Evolutionary conservation across 2,888 invertebrate genomes (phyloP).

Genomic region (Subacronicta megacephala): DNA sequence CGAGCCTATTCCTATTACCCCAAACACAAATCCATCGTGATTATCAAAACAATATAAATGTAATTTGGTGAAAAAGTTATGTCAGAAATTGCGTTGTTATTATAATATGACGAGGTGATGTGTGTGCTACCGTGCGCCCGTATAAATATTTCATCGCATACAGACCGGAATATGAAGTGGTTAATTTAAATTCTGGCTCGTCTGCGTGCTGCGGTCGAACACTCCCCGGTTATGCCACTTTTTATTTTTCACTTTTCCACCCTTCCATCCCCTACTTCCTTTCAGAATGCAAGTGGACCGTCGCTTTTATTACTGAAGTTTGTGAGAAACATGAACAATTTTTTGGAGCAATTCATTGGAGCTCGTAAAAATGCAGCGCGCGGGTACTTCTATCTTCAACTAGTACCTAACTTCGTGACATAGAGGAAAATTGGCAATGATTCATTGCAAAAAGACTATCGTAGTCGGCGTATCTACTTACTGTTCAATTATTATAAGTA

Average conservation of each 20-base stretch:
- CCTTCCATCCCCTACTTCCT: slow-evolving; percentile 47
- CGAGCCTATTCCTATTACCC: too few relatives aligned
- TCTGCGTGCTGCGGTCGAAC: slow-evolving; percentile 64
- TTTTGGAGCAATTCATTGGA: slow-evolving; percentile 52
- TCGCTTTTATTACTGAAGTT: slow-evolving; percentile 64
- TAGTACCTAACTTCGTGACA: slow-evolving; percentile 35
- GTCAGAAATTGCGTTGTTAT: slow-evolving; percentile 61
- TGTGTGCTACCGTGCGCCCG: slow-evolving; percentile 64
- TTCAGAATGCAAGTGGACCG: slow-evolving; percentile 64
- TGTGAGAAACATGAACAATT: slow-evolving; percentile 59
- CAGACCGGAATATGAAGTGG: slow-evolving; percentile 80
- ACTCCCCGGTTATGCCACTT: slow-evolving; percentile 61
- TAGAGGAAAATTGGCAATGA: slow-evolving; percentile 43
- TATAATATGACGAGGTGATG: slow-evolving; percentile 62
- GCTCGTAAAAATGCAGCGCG: slow-evolving; percentile 50
- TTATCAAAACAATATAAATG: slow-evolving; percentile 34
- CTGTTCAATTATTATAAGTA: too few relatives aligned
- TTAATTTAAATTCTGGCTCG: slow-evolving; percentile 83
- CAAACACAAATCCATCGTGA: too few relatives aligned
- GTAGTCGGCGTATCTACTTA: slow-evolving; percentile 2
- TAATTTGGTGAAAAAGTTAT: slow-evolving; percentile 54
- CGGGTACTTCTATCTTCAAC: slow-evolving; percentile 28
- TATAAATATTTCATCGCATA: slow-evolving; percentile 78
- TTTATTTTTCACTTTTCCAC: slow-evolving; percentile 64
- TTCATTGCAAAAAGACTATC: slow-evolving; percentile 22